Evolutionary conservation across 2,888 invertebrate species (phyloP), one percentile per base, ranked within the genome.

Genomic region (Megamerina dolium): DNA sequence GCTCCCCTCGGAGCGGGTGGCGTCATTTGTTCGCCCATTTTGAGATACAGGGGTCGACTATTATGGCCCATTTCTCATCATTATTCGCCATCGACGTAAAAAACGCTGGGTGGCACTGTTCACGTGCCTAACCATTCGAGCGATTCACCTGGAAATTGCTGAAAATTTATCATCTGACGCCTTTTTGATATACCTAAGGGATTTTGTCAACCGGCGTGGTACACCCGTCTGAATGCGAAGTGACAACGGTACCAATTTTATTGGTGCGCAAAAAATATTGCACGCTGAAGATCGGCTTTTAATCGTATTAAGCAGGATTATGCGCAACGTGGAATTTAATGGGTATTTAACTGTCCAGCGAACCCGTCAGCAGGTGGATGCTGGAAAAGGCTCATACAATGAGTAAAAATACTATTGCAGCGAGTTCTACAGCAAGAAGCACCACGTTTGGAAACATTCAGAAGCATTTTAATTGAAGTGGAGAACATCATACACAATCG

Each of bases 361-460:
- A n/a, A n/a, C n/a, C n/a, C n/a, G n/a, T n/a, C n/a, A 18, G 52
- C 55, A 39, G 58, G 53, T 8, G 57, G 58, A 1, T 44, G 52
- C 20, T 56, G 57, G 58, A 50, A 52, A 33, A 36, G 46, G 3
- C 30, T 52, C 3, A 41, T 52, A 2, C 19, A 17, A 9, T 43
- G 37, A 8, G 35, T 52, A 2, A 50, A 50, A 9, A 37, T 19
- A 6, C 20, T 49, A 6, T 18, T 49, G 2, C 23, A 29, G 12
- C 37, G 37, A 34, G 41, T 44, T 2, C 33, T 51, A 14, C 31
- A 41, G 2, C 41, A 43, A 16, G 43, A 37, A 18, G 18, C 46
- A 0, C 47, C 50, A 3, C 38, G 46, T 2, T 8, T 53, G 0
- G 48, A 53, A 17, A 53, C 51, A 1, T 45, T 53, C 8, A 32